phyloP scores from a whole-genome alignment of 2,113 vertebrate species.

The Cyphomyrus discorhynchus region DNA sequence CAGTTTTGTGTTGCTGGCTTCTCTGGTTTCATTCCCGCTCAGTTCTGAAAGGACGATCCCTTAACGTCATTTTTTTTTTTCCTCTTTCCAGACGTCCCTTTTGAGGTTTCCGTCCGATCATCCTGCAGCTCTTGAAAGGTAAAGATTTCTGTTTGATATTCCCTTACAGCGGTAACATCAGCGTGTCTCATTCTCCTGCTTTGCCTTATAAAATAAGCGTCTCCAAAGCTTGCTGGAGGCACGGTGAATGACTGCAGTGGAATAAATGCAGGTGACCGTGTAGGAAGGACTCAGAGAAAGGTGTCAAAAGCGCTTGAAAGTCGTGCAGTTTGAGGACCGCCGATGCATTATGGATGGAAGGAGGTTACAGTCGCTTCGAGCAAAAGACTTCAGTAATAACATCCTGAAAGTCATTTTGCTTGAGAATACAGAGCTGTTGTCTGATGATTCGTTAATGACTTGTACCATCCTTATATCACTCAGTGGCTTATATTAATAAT shows the following conservation, averaged over 20 bases:
- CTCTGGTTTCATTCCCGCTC: background rate
- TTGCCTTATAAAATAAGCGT: background rate
- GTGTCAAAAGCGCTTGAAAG: background rate
- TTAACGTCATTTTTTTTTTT: background rate
- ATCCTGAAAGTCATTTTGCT: background rate
- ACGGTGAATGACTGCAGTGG: background rate
- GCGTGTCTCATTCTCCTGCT: background rate
- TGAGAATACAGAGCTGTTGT: background rate
- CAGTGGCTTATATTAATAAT: background rate
- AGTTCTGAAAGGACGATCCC: background rate
- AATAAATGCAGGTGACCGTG: background rate
- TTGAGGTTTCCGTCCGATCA: background rate
- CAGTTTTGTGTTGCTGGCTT: background rate
- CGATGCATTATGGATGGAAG: background rate
- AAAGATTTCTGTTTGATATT: conserved; percentile 1
- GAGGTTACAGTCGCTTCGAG: background rate
- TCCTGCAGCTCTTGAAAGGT: conserved; percentile 2
- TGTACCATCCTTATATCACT: background rate
- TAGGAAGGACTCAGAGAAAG: background rate
- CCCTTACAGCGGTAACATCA: background rate
- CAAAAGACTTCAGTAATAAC: background rate
- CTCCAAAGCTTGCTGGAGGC: background rate
- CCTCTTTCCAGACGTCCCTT: background rate
- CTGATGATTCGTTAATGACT: background rate
- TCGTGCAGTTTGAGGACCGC: background rate